phyloP scores from a whole-genome alignment of 2,797 vertebrate genomes.

The Mycteria americana region DNA sequence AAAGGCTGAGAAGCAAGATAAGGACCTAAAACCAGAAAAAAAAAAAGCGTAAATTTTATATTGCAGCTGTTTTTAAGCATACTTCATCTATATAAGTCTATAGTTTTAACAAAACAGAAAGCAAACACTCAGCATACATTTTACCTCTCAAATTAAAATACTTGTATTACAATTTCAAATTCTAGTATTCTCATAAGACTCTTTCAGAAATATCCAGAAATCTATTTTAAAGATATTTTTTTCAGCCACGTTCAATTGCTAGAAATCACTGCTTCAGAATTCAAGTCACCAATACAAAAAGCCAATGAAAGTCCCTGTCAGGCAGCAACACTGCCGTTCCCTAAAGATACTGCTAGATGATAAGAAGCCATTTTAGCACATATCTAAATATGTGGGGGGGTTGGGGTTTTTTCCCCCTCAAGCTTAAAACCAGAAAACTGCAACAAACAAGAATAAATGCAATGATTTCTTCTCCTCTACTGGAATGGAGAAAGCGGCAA shows the following conservation, averaged over 20 bases:
- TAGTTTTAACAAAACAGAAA: neutral
- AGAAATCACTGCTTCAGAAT: neutral
- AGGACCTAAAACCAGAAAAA: slow-evolving; percentile 81
- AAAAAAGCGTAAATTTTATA: neutral
- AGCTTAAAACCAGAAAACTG: neutral
- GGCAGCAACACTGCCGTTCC: neutral
- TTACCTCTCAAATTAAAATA: neutral
- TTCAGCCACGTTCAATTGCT: neutral
- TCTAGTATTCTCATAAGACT: neutral
- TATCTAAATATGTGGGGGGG: neutral
- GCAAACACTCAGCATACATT: neutral
- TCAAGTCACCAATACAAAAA: neutral
- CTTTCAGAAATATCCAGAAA: neutral
- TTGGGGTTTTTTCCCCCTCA: too few relatives aligned
- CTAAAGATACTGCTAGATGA: neutral
- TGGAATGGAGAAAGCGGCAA: neutral
- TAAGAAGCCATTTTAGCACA: neutral
- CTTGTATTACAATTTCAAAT: neutral
- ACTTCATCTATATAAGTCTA: neutral
- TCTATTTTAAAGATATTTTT: neutral
- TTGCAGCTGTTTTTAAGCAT: neutral
- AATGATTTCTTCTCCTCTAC: neutral
- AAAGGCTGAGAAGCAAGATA: slow-evolving; percentile 94
- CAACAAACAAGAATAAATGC: neutral
- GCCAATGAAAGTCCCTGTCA: neutral